Conservation (phyloP, 1,140 invertebrate genomes). For the Ceratina calcarata region DNA sequence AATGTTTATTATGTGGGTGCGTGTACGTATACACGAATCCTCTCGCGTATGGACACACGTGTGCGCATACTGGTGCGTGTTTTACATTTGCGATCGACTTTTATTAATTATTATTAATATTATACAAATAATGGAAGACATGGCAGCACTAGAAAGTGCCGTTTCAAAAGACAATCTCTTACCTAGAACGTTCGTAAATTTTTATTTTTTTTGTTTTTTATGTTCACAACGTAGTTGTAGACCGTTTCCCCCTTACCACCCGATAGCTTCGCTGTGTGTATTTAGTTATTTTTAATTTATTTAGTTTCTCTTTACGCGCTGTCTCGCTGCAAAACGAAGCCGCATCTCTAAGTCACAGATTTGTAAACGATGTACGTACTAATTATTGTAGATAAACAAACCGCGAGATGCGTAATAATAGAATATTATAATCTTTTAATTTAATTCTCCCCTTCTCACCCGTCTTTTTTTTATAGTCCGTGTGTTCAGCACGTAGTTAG, state of each 20-base stretch:
- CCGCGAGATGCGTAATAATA: conserved; percentile 15
- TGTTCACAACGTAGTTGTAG: neutral
- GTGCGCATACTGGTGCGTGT: conserved; percentile 15
- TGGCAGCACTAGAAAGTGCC: conserved; percentile 74
- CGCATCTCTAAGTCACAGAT: neutral
- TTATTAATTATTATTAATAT: conserved; percentile 68
- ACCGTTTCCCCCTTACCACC: neutral
- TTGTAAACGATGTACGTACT: conserved; percentile 11
- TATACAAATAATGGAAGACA: conserved; percentile 79
- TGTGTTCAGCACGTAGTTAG: conserved; percentile 29
- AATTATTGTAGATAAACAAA: conserved; percentile 27
- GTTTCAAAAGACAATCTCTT: conserved; percentile 69
- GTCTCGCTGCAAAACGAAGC: neutral
- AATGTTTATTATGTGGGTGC: neutral
- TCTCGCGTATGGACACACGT: neutral
- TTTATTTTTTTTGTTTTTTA: conserved; percentile 2
- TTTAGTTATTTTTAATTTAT: too few species aligned
- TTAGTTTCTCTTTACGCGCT: neutral
- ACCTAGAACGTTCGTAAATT: conserved; percentile 62
- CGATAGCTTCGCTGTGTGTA: neutral
- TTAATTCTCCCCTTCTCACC: conserved; percentile 10
- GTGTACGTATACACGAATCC: neutral
- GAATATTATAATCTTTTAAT: conserved; percentile 22
- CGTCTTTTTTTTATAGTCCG: conserved; percentile 24
- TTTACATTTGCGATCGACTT: conserved; percentile 70